A percentile compares a stretch with the other conserved stretches of the same genome.
phyloP scores from a whole-genome alignment of 1,140 invertebrate species.

The Zaprionus africanus region DNA sequence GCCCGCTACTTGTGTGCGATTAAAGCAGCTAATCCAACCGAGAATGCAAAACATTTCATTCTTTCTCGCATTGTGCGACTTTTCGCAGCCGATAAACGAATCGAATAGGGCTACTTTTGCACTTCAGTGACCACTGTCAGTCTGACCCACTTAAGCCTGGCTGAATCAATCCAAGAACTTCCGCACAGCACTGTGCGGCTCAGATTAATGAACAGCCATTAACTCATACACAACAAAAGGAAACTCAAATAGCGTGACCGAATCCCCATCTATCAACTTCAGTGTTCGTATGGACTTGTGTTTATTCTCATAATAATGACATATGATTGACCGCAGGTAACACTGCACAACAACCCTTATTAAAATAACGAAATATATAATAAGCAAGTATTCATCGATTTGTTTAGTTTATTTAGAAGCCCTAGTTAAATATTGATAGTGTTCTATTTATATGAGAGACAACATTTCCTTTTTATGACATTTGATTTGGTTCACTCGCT shows the following conservation, averaged over 20 bases:
- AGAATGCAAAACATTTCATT: slow-evolving; percentile 49
- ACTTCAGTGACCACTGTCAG: slow-evolving; percentile 46
- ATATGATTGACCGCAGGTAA: slow-evolving; percentile 22
- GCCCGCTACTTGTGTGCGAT: slow-evolving; percentile 35
- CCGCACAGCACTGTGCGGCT: slow-evolving; percentile 28
- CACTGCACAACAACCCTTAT: slow-evolving; percentile 11
- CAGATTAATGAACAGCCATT: slow-evolving; percentile 68
- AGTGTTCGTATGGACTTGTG: not conserved
- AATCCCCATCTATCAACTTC: slow-evolving; percentile 39
- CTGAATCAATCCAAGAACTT: slow-evolving; percentile 35
- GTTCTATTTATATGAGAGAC: too few species aligned
- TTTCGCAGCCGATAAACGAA: slow-evolving; percentile 67
- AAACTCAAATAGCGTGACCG: slow-evolving; percentile 54
- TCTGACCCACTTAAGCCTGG: slow-evolving; percentile 3
- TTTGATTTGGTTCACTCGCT: too few species aligned
- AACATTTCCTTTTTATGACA: too few species aligned
- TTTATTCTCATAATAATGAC: slow-evolving; percentile 11
- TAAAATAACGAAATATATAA: not conserved
- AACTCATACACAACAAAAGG: slow-evolving; percentile 45
- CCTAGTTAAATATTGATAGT: not conserved
- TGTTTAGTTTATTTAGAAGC: not conserved
- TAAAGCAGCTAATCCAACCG: slow-evolving; percentile 49
- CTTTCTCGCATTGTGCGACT: slow-evolving; percentile 69
- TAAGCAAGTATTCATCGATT: not conserved
- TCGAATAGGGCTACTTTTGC: slow-evolving; percentile 60